Base-by-base conservation (phyloP, 2,113 vertebrate species). In the Podarcis muralis region DNA sequence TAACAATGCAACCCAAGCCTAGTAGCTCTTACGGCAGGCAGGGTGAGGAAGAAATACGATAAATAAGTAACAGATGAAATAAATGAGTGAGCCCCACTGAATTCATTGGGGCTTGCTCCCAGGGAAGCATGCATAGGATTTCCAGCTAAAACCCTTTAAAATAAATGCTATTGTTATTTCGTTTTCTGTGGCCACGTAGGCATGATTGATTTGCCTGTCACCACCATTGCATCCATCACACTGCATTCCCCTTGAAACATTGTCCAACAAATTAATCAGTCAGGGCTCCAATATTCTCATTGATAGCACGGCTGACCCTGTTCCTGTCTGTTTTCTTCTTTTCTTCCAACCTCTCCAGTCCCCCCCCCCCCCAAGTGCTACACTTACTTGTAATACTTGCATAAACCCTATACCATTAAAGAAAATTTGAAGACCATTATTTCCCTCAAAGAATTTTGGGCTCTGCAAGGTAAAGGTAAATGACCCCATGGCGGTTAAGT, bases 211-310 rank as follows among this genome's bases (percentile, higher is more conserved):
- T 88, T 59, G 62, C 65, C 53, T 91, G 71, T 83, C 71, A 20
- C 43, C 72, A 62, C 85, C 66, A 84, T 72, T 48, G 27, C 48
- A 68, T 32, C 43, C 87, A 88, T 91, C 78, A 85, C 20, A 5
- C 43, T 27, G 62, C 72, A 85, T 62, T 85, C 77, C 30, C 35
- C 71, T 85, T 85, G 71, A 91, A 91, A 85, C 15, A 59, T 30
- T 82, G 48, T 35, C 83, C 71, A 80, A 80, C 68, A 84, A 90
- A 90, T 87, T 87, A 90, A 90, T 84, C 81, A 87, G 75, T 59
- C 75, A 84, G 53, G 59, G 23, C 35, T 85, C 57, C 83, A 78
- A 48, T 91, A 77, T 69, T 68, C 62, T 86, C 79, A 86, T 62
- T 88, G 90, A 88, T 59, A 88, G 79, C 37, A 59, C 22, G 27